These are phyloP conservation scores for Geotrupes spiniger DNA, from an alignment of 2,888 invertebrate species.

Conservation along the genomic window DNA sequence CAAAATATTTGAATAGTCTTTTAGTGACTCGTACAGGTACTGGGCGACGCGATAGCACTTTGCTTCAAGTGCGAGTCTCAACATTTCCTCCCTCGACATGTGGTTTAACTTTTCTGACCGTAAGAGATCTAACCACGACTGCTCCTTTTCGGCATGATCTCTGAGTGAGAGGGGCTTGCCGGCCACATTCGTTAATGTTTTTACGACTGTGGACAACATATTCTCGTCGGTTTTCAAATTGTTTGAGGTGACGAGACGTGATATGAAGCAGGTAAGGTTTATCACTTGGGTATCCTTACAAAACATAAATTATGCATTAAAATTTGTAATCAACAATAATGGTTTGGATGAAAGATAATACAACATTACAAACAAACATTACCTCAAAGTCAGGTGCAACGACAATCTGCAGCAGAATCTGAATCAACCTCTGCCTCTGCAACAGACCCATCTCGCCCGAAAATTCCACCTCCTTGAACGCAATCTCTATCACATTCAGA, in stretches of 20 bases:
- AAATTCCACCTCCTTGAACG: slow-evolving; percentile 80
- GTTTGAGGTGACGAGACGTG: slow-evolving; percentile 43
- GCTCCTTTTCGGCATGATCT: slow-evolving; percentile 67
- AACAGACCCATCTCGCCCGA: slow-evolving; percentile 67
- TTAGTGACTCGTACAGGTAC: slow-evolving; percentile 61
- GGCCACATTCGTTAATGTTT: slow-evolving; percentile 43
- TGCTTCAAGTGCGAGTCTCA: slow-evolving; percentile 62
- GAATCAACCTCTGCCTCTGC: slow-evolving; percentile 73
- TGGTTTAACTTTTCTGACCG: slow-evolving; percentile 59
- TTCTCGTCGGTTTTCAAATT: slow-evolving; percentile 43
- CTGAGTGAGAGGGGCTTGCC: slow-evolving; percentile 43
- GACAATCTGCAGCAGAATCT: slow-evolving; percentile 75
- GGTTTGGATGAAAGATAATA: no score
- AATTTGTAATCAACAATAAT: neutral
- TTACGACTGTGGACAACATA: slow-evolving; percentile 60
- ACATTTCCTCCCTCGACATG: slow-evolving; percentile 58
- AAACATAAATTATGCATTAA: slow-evolving; percentile 18
- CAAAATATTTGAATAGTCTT: slow-evolving; percentile 61
- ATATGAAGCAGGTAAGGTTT: slow-evolving; percentile 46
- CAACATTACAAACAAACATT: slow-evolving; percentile 29
- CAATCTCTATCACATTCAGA: slow-evolving; percentile 78
- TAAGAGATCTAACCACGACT: slow-evolving; percentile 68
- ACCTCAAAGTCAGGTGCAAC: slow-evolving; percentile 65
- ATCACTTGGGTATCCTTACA: slow-evolving; percentile 55
- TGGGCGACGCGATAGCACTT: slow-evolving; percentile 71